Evolutionary conservation across 2,113 vertebrate species (phyloP), one percentile per base, ranked within the genome.

Genomic region (Platichthys stellatus): DNA sequence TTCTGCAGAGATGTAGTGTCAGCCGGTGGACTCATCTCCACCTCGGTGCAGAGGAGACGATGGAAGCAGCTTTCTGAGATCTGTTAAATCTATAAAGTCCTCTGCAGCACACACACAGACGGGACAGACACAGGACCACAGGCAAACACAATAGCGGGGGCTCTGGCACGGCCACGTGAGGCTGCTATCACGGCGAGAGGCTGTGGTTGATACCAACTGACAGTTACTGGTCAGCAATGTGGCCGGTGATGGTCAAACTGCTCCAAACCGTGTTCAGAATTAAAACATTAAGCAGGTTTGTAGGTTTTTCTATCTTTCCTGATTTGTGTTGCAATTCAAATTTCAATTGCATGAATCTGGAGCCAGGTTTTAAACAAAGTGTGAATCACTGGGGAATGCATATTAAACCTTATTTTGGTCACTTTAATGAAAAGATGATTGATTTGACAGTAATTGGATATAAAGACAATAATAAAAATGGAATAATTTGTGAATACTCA

Each of bases 191-290:
- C 2, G 40, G 45, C 28, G 43, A 79, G 74, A 63, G 31, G 76
- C 47, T 24, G 60, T 56, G 72, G 67, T 61, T 72, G 74, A 69
- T 72, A 54, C n/a, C 43, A 82, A 80, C 66, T 47, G 80, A 82
- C 77, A 63, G 76, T 69, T 43, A 43, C 73, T 21, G 47, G 58
- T 51, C 63, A 35, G 57, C 68, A 83, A 12, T 18, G 7, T 43
- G 54, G 53, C 26, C 10, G 8, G 24, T 0, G 53, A 23, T 59
- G 26, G 61, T 24, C 54, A 57, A 23, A 57, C 23, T 21, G 54
- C 76, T 71, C 45, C 24, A 59, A 15, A 49, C 7, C 23, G 23
- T 23, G 23, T 23, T 18, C 9, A 6, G 28, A 20, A 59, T 2
- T 21, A 62, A 40, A 61, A n/a, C 45, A 14, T 17, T 14, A 5